Conservation (phyloP, 2,888 invertebrate species). For the Sycophila texana region DNA sequence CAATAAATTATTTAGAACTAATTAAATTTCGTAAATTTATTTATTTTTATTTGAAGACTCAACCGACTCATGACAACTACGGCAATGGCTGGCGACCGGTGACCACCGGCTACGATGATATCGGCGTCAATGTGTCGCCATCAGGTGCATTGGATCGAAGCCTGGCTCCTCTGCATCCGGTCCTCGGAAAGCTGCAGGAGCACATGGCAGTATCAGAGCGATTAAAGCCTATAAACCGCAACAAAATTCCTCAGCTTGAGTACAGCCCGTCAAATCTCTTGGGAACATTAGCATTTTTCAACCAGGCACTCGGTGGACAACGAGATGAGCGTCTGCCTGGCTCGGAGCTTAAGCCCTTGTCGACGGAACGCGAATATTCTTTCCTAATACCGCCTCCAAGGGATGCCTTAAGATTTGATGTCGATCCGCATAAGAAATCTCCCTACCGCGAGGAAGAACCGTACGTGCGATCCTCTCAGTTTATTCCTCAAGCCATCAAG, state of each 20-base stretch:
- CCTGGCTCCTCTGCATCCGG: conserved; percentile 65
- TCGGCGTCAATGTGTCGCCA: conserved; percentile 66
- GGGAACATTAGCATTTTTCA: conserved; percentile 80
- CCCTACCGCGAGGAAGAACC: conserved; percentile 64
- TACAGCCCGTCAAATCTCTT: conserved; percentile 65
- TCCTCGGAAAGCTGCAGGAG: conserved; percentile 69
- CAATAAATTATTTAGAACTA: too few relatives aligned
- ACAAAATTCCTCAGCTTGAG: conserved; percentile 60
- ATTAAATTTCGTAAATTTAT: too few relatives aligned
- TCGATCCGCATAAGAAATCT: conserved; percentile 67
- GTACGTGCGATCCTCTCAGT: conserved; percentile 65
- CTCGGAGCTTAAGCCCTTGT: conserved; percentile 61
- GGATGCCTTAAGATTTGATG: conserved; percentile 68
- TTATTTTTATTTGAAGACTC: too few relatives aligned
- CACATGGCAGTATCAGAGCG: conserved; percentile 69
- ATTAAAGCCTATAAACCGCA: conserved; percentile 62
- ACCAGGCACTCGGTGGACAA: conserved; percentile 77
- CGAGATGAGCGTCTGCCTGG: conserved; percentile 73
- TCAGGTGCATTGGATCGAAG: conserved; percentile 63
- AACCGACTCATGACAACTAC: conserved; percentile 44
- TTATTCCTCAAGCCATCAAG: conserved; percentile 60
- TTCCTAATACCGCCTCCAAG: conserved; percentile 71
- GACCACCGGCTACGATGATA: conserved; percentile 67
- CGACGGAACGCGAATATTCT: conserved; percentile 68
- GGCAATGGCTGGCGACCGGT: conserved; percentile 72